A percentile compares a stretch with the other conserved stretches of the same genome.
Evolutionary conservation across 2,888 invertebrate species (phyloP).

Genomic region (Lomographa bimaculata): DNA sequence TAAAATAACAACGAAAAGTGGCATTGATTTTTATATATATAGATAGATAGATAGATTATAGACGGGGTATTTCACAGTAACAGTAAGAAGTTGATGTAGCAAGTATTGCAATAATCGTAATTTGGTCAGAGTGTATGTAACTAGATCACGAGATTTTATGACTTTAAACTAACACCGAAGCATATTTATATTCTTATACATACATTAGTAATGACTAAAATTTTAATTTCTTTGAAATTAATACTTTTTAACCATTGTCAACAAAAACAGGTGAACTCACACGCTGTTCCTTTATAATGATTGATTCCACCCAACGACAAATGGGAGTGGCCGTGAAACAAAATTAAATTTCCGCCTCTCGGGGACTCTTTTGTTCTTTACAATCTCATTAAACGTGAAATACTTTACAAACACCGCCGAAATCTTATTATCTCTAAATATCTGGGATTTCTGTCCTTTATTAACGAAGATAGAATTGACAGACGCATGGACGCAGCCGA

Average conservation of each 20-base stretch:
- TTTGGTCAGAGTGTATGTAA: too few relatives aligned
- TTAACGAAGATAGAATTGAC: conserved; percentile 48
- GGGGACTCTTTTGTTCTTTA: conserved; percentile 63
- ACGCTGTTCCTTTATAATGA: conserved; percentile 37
- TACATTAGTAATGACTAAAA: too few relatives aligned
- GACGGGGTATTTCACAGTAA: too few relatives aligned
- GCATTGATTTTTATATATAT: too few relatives aligned
- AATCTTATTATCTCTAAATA: conserved; percentile 58
- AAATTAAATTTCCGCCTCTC: conserved; percentile 62
- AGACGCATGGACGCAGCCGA: conserved; percentile 24
- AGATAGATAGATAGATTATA: too few relatives aligned
- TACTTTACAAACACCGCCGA: conserved; percentile 59
- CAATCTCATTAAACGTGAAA: conserved; percentile 65
- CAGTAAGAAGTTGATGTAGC: too few relatives aligned
- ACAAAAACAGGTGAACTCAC: conserved; percentile 38
- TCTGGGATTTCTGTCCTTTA: conserved; percentile 48
- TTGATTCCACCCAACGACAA: conserved; percentile 54
- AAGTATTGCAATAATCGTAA: too few relatives aligned
- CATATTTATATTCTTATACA: too few relatives aligned
- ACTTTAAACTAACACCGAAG: too few relatives aligned
- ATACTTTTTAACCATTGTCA: conserved; percentile 4
- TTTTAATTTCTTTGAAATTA: too few relatives aligned
- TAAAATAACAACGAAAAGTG: too few relatives aligned
- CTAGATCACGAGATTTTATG: too few relatives aligned
- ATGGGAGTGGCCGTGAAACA: conserved; percentile 54